Conservation (phyloP, 2,113 vertebrate species). For the Limanda limanda region DNA sequence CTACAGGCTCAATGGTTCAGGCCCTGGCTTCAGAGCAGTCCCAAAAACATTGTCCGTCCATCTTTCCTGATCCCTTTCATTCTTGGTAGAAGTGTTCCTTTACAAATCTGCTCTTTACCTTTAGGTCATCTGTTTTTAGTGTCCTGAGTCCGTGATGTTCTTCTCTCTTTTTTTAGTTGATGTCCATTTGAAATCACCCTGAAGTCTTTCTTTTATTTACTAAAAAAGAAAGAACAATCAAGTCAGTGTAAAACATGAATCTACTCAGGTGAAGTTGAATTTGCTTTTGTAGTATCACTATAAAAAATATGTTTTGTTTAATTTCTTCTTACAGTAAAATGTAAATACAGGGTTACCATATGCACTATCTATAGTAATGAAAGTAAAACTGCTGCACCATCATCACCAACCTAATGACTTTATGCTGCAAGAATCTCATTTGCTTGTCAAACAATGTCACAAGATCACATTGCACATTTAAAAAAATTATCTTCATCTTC, state of each 20-base stretch:
- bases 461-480: too few species aligned
- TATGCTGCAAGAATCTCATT: neutral
- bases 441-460: too few species aligned
- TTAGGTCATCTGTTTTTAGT: slow-evolving; percentile 63
- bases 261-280: neutral
- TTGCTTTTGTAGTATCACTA: neutral
- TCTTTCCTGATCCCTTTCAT: slow-evolving; percentile 44
- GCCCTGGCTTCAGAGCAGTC: slow-evolving; percentile 47
- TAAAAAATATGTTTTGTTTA: too few species aligned
- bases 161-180: slow-evolving; percentile 72
- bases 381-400: neutral
- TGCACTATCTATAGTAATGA: too few species aligned
- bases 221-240: slow-evolving; percentile 74
- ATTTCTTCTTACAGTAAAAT: neutral
- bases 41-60: slow-evolving; percentile 51
- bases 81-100: slow-evolving; percentile 70
- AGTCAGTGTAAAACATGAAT: slow-evolving; percentile 45
- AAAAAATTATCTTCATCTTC: too few species aligned
- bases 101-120: slow-evolving; percentile 62
- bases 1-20: slow-evolving; percentile 64
- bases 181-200: slow-evolving; percentile 73
- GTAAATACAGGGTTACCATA: neutral
- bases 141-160: slow-evolving; percentile 64
- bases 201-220: slow-evolving; percentile 79
- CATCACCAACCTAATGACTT: neutral